Evolutionary conservation across 2,797 vertebrate species (phyloP), one percentile per base, ranked within the genome.

Genomic region (Scomberomorus guttatus): DNA sequence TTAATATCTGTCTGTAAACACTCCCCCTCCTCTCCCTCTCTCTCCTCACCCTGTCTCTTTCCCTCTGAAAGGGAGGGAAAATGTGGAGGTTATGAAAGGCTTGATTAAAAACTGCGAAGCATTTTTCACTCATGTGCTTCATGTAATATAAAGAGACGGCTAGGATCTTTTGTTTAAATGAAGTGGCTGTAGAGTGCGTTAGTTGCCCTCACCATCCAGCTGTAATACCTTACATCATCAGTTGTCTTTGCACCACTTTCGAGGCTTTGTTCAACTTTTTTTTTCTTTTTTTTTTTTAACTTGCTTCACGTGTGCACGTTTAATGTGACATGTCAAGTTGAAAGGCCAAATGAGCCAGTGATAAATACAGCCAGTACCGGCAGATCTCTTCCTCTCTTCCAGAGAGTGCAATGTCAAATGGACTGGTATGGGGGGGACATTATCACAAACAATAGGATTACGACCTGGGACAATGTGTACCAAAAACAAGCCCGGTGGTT

Each of bases 401-500:
- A 81, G 72, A 92, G 76, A 68, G 75, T 20, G 67, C 66, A 55
- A 80, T 60, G 91, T 90, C 85, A 90, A 90, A 87, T 72, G 81
- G 72, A 75, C 81, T 82, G 78, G 88, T 80, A 86, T 44, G 78
- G 72, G 13, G 42, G 88, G 75, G 72, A 83, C 83, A 86, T 86
- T 84, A 87, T 87, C 65, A 64, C 82, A 92, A 93, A 95, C 93
- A 95, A 94, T 80, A 85, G 88, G 92, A 95, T 95, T 95, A 94
- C 82, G 85, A 92, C 70, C 86, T 87, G 79, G 75, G 90, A 92
- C 89, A 89, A 73, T 80, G 81, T 82, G 81, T 57, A 79, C 77
- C 73, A 88, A 82, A 88, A 92, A 86, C 83, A 90, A 80, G 84
- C 84, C 84, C 72, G 83, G 62, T 82, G 80, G 79, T 80, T 77